These are phyloP conservation scores for Bubalus kerabau DNA, from an alignment of 2,113 vertebrate species.

Conservation along the genomic window DNA sequence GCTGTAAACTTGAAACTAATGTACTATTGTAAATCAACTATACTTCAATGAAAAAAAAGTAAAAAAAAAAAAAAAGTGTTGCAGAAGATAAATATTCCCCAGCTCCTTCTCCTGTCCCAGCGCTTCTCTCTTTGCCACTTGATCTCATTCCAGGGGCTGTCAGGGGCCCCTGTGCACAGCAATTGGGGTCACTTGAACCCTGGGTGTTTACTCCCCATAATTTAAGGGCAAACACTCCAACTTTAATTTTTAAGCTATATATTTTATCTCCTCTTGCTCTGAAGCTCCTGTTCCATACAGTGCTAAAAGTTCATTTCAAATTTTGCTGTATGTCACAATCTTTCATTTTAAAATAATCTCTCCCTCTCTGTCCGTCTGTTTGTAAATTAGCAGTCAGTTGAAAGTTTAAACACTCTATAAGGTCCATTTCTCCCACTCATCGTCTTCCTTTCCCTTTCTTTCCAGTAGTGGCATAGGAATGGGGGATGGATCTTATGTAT, in stretches of 20 bases:
- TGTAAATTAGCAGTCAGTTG: not conserved
- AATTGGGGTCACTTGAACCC: not conserved
- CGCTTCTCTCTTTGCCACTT: rapidly evolving
- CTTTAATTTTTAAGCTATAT: not conserved
- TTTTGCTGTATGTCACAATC: not conserved
- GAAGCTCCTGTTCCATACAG: not conserved
- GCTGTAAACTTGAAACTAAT: not conserved
- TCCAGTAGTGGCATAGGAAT: too few relatives aligned
- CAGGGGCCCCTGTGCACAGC: not conserved
- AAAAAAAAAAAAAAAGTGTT: not conserved
- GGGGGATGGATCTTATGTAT: not conserved
- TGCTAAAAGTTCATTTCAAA: not conserved
- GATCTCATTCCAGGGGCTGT: not conserved
- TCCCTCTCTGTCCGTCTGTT: not conserved
- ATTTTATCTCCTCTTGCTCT: not conserved
- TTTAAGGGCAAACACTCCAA: not conserved
- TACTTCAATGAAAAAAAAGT: not conserved
- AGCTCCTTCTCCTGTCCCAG: too few relatives aligned
- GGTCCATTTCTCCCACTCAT: too few relatives aligned
- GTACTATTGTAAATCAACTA: not conserved
- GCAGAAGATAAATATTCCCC: not conserved
- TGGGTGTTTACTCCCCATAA: too few relatives aligned
- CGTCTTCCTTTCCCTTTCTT: not conserved
- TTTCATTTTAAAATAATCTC: not conserved
- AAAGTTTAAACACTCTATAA: not conserved